A percentile compares a stretch with the other conserved stretches of the same genome.
phyloP scores from a whole-genome alignment of 2,113 vertebrate genomes.

The Rhegmatorhina hoffmannsi region DNA sequence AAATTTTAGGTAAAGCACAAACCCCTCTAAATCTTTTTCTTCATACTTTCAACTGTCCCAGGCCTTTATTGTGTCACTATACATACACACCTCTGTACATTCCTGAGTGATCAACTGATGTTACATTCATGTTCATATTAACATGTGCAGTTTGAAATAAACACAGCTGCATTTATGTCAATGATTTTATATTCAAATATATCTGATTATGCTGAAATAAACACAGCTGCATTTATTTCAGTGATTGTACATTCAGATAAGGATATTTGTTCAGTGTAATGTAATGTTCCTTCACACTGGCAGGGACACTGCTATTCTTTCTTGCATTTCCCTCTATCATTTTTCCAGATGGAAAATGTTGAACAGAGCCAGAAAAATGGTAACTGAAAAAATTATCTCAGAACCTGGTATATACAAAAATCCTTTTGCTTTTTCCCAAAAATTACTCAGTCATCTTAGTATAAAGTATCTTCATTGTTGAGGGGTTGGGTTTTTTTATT shows the following conservation, averaged over 20 bases:
- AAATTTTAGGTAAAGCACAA: neutral
- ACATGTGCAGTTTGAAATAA: constrained; percentile 59
- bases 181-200: constrained; percentile 68
- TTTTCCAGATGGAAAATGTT: constrained; percentile 64
- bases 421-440: neutral
- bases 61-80: neutral
- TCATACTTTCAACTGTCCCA: neutral
- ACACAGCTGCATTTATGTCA: constrained; percentile 65
- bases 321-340: constrained; percentile 41
- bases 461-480: neutral
- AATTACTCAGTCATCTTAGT: neutral
- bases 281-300: constrained; percentile 60
- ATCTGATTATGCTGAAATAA: constrained; percentile 69
- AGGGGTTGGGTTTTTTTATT: neutral
- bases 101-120: constrained; percentile 1
- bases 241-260: constrained; percentile 68
- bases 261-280: constrained; percentile 58
- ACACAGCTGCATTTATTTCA: constrained; percentile 70
- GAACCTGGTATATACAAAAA: neutral
- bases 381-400: constrained; percentile 22
- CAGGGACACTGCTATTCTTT: constrained; percentile 60
- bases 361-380: constrained; percentile 23
- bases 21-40: neutral
- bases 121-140: constrained; percentile 57
- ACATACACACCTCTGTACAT: neutral